Evolutionary conservation across 2,113 vertebrate genomes (phyloP).

Genomic region (Rhynchopsitta pachyrhyncha): DNA sequence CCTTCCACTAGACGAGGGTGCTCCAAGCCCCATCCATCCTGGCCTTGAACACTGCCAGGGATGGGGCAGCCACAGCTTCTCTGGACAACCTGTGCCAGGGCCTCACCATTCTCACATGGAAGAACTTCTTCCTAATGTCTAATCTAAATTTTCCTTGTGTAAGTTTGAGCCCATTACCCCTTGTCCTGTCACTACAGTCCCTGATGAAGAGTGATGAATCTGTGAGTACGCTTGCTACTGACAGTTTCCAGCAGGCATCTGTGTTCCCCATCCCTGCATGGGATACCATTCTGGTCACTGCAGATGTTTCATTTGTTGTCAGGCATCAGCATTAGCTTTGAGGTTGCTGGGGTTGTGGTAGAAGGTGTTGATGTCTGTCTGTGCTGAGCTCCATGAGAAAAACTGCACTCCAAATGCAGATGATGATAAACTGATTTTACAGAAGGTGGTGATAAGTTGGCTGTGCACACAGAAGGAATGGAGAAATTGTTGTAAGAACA

Average conservation of each 20-base stretch:
- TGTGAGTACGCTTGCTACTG: background rate
- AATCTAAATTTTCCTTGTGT: background rate
- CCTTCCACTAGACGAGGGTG: background rate
- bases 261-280: fast-evolving
- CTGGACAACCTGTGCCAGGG: background rate
- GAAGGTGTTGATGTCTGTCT: background rate
- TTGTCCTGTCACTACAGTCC: background rate
- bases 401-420: background rate
- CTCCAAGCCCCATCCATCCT: background rate
- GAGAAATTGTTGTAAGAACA: background rate
- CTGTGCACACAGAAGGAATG: background rate
- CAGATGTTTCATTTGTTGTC: background rate
- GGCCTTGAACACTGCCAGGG: background rate
- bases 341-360: background rate
- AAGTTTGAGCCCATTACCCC: background rate
- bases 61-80: background rate
- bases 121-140: background rate
- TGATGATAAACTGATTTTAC: background rate
- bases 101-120: background rate
- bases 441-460: background rate
- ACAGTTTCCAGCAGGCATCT: background rate
- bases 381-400: background rate
- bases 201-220: background rate
- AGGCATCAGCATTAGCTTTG: background rate
- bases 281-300: fast-evolving